A percentile compares a stretch with the other conserved stretches of the same genome.
These are phyloP conservation scores for Pararge aegeria DNA, from an alignment of 1,140 invertebrate species.

Conservation along the genomic window DNA sequence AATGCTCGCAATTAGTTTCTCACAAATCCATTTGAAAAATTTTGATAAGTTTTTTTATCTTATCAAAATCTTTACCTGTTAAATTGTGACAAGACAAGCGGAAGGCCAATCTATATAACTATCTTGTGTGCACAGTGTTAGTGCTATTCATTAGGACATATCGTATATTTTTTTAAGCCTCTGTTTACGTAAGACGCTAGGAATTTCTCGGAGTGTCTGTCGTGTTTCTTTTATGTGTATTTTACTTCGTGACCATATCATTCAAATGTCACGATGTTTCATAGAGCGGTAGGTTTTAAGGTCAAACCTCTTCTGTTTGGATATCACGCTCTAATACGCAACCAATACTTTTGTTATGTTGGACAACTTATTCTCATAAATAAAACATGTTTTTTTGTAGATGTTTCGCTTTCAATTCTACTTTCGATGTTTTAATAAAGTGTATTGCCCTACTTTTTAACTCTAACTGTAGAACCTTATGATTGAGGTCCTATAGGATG, in stretches of 20 bases:
- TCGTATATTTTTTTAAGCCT: neutral
- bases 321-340: neutral
- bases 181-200: conserved; percentile 34
- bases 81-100: conserved; percentile 5
- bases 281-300: neutral
- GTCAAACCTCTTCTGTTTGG: conserved; percentile 1
- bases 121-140: conserved; percentile 46
- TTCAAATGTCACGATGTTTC: conserved; percentile 36
- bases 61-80: conserved; percentile 40
- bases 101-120: conserved; percentile 44
- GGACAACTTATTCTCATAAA: neutral
- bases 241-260: conserved; percentile 37
- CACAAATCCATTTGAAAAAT: too few species aligned
- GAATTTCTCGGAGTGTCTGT: conserved; percentile 27
- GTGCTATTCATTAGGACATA: conserved; percentile 32
- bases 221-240: conserved; percentile 10
- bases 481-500: too few species aligned
- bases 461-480: too few species aligned
- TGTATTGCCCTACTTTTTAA: too few species aligned
- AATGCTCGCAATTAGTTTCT: neutral
- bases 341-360: neutral
- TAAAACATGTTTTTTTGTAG: neutral
- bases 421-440: neutral
- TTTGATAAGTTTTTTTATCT: too few species aligned
- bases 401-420: neutral